Evolutionary conservation across 2,113 vertebrate species (phyloP), one percentile per base, ranked within the genome.

Genomic region (Halcyon malimbica): DNA sequence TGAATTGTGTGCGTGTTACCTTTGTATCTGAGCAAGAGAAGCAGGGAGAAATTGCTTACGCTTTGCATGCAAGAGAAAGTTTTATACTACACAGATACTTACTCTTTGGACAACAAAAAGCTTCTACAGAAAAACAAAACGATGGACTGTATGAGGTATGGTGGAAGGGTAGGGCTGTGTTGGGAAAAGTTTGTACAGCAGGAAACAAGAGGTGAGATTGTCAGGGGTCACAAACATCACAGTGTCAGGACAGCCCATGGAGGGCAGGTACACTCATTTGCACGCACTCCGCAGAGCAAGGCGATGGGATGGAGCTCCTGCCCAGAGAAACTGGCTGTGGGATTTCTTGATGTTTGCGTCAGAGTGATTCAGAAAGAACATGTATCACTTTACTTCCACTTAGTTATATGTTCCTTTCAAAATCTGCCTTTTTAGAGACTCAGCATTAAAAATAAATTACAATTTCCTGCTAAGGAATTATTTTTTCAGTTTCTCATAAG

Each of bases 371-470:
- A 93, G 60, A 91, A 68, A 71, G 78, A 85, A 60, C 90, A 93
- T 13, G 1, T 39, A 71, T 62, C 82, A 37, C 68, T 89, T 80
- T 63, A n/a, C 35, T 78, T 95, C 69, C 74, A 42, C 54, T 87
- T 67, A 76, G 35, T 57, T 91, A 17, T 79, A 46, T 24, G 57
- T 35, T 95, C 68, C 53, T 85, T 83, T 82, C 70, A 95, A 92
- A 94, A 69, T 44, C 78, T 75, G 74, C 17, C 26, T 93, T 94
- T 94, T 90, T 87, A 88, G 71, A 59, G 76, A 77, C 87, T 81
- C 18, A 4, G 24, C 41, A 88, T 92, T 90, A 94, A 90, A 92
- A 96, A 92, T 39, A 95, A 90, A 94, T 54, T 50, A 90, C 26
- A 44, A 65, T 73, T 93, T 91, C 57, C 65, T 24, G 5, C 12